Conservation (phyloP, 2,888 invertebrate genomes). For the Eupeodes luniger region DNA sequence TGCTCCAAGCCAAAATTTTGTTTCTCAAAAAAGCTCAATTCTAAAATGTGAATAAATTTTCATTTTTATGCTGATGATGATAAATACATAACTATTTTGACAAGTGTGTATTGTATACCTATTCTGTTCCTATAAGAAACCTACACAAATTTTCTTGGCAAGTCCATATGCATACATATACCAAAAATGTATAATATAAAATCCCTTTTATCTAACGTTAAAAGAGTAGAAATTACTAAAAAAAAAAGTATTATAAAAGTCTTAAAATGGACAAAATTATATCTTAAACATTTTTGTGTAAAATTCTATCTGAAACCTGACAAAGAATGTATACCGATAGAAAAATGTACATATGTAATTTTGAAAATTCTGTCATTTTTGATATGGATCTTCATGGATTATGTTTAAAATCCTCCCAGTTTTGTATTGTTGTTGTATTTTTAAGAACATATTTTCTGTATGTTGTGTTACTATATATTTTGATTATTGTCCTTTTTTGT, state of each 20-base stretch:
- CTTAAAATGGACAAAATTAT: slow-evolving; percentile 34
- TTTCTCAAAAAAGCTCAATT: no score
- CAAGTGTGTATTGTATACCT: not conserved
- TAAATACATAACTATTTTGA: not conserved
- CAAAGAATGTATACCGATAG: slow-evolving; percentile 37
- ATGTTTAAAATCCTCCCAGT: not conserved
- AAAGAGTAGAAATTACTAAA: slow-evolving; percentile 2
- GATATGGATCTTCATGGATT: slow-evolving; percentile 36
- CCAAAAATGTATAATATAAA: not conserved
- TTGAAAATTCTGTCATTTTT: not conserved
- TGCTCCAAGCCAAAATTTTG: no score
- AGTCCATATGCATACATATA: not conserved
- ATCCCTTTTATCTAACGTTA: not conserved
- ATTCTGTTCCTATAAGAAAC: not conserved
- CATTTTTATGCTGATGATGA: no score
- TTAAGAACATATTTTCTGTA: not conserved
- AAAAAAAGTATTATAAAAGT: slow-evolving; percentile 1
- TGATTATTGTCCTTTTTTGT: slow-evolving; percentile 63
- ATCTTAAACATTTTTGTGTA: not conserved
- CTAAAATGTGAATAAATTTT: no score
- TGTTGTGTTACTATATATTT: not conserved
- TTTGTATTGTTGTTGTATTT: not conserved
- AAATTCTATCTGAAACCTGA: slow-evolving; percentile 18
- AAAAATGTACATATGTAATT: slow-evolving; percentile 17
- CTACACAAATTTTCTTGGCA: not conserved